Base-by-base conservation (phyloP, 2,113 vertebrate species). In the Pterocles gutturalis region DNA sequence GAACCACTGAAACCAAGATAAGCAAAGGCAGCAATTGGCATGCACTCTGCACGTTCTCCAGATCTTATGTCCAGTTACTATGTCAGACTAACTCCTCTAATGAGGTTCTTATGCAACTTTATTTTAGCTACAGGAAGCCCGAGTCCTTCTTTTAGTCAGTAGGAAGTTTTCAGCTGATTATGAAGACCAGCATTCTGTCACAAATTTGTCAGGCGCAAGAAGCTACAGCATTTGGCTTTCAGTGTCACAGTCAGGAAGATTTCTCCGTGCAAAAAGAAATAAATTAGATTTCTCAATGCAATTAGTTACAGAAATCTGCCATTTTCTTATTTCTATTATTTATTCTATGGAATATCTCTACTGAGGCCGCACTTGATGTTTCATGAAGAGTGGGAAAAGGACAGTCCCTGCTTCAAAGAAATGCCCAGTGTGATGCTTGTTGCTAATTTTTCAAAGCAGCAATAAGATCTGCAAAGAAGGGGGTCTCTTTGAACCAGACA, bases 1-100 rank as follows among this genome's bases (percentile, higher is more conserved):
- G 57, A 95, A 83, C 57, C 65, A n/a, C 70, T 87, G 87, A 95
- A 94, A 96, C 43, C 49, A 65, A 93, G 66, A 65, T 46, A 93
- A 95, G 87, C 41, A 49, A 81, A 95, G 41, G n/a, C 84, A 95
- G 73, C 48, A 45, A 33, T 4, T 21, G 25, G 54, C 60, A 22
- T 38, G 16, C 11, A 45, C 25, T 61, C 46, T 78, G 54, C 64
- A 18, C 15, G 33, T 58, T 87, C 57, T 76, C 46, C 62, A 83
- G 38, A 21, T 70, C 61, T 53, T 31, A 19, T 34, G 60, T 79
- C 60, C 60, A 9, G 43, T 92, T 58, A 21, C 48, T 64, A 0
- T 71, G 67, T 89, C 67, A 93, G 72, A 26, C 48, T 60, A 60
- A n/a, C 53, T 86, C 38, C 48, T 48, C 31, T 70, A 86, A 61